Evolutionary conservation across 2,113 vertebrate genomes (phyloP).

Genomic region (Hassar affinis): DNA sequence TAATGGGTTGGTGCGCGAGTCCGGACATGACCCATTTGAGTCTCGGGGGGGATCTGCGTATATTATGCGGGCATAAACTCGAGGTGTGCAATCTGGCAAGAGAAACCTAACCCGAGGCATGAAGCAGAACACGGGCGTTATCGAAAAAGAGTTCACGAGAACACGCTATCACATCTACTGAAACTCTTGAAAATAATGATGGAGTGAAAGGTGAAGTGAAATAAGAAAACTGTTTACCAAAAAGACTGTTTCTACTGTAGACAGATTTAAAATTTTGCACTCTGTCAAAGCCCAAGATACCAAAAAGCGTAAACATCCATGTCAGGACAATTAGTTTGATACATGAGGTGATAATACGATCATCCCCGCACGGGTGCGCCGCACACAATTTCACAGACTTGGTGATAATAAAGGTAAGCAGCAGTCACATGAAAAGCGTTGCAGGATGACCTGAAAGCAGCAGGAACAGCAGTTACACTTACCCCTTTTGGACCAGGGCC

Average conservation of each 20-base stretch:
- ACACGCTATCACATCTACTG: not conserved
- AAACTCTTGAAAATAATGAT: not conserved
- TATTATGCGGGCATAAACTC: not conserved
- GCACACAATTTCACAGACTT: too few relatives aligned
- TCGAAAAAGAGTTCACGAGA: not conserved
- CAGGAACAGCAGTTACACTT: too few relatives aligned
- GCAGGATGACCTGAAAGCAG: too few relatives aligned
- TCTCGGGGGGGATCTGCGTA: not conserved
- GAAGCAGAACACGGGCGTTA: not conserved
- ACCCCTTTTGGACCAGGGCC: too few relatives aligned
- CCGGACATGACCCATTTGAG: conserved; percentile 8
- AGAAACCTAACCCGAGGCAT: conserved; percentile 5
- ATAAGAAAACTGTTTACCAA: not conserved
- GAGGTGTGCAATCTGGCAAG: conserved; percentile 5
- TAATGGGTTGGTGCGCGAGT: not conserved
- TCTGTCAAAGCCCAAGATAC: not conserved
- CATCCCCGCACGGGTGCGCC: too few relatives aligned
- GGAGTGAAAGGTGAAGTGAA: not conserved
- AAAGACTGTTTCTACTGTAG: not conserved
- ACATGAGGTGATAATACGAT: too few relatives aligned
- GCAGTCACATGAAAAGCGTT: too few relatives aligned
- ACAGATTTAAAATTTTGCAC: not conserved
- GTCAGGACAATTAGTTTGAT: not conserved
- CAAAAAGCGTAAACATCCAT: not conserved
- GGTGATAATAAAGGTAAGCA: too few relatives aligned